Base-by-base conservation (phyloP, 2,113 vertebrate species). In the Macrotis lagotis region DNA sequence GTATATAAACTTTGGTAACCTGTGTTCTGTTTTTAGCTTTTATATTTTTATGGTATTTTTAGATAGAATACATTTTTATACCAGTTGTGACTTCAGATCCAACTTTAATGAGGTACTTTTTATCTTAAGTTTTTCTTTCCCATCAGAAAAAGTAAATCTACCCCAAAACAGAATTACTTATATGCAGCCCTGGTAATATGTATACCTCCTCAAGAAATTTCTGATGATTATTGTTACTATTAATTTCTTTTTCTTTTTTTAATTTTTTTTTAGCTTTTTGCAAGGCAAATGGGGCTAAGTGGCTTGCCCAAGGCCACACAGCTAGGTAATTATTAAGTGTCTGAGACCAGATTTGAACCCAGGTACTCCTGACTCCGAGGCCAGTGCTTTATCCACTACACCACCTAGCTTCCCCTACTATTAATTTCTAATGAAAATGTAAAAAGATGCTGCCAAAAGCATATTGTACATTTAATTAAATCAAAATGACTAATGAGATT, bases 21-120 rank as follows among this genome's bases (percentile, higher is more conserved):
- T 97, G 83, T 95, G 48, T 52, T 94, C 95, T 96, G 55, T 96
- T 96, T 96, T 91, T 96, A 96, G 48, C 47, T 26, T 92, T 53
- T 96, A 90, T 96, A 92, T 96, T 97, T 97, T 97, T 95, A 51
- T 59, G 88, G 92, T 92, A 94, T 49, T 96, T 88, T 96, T 96
- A 66, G 96, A 1, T 92, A 92, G 49, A 88, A 92, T 93, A 94
- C 96, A 53, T 92, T 92, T 98, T 97, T 96, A 52, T 93, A 88
- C 0, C 50, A 50, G 95, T 92, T 91, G 90, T 47, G 88, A 90
- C 92, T 91, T 92, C 95, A 49, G 94, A 59, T 97, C 96, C 96
- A 94, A 49, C 90, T 91, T 96, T 91, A 97, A 94, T 95, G 91
- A 95, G 94, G 91, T 55, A 96, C 92, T 90, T 88, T 48, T 48